A percentile compares a stretch with the other conserved stretches of the same genome.
Conservation (phyloP, 1,140 invertebrate species). For the Brachionus calyciflorus region DNA sequence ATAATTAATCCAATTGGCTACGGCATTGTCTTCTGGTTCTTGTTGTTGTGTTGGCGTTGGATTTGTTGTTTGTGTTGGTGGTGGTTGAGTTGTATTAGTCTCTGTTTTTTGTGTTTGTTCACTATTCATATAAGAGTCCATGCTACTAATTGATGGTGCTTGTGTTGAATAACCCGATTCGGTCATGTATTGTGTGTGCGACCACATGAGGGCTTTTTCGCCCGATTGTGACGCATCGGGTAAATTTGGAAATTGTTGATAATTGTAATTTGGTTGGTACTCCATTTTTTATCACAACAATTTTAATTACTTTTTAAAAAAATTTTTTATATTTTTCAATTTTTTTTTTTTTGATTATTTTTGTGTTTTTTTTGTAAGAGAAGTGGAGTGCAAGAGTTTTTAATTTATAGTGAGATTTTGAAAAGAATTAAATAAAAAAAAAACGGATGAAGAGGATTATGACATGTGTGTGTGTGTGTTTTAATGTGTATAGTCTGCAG, state of each 20-base stretch:
- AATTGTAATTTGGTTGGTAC: slow-evolving; percentile 23
- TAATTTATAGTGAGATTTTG: too few species aligned
- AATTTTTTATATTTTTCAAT: background rate
- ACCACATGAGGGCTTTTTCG: slow-evolving; percentile 46
- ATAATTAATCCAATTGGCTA: slow-evolving; percentile 97
- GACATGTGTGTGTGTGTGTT: slow-evolving; percentile 5
- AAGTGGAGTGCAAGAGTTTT: background rate
- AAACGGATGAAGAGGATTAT: slow-evolving; percentile 18
- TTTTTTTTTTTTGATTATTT: background rate
- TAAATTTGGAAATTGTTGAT: background rate
- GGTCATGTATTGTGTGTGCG: slow-evolving; percentile 43
- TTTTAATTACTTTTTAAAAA: background rate
- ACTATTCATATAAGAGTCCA: slow-evolving; percentile 12
- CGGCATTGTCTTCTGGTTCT: slow-evolving; percentile 73
- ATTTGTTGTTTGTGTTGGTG: background rate
- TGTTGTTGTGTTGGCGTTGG: background rate
- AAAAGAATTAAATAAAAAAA: too few species aligned
- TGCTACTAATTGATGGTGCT: slow-evolving; percentile 21
- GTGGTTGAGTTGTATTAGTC: background rate
- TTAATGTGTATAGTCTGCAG: background rate
- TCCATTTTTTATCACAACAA: slow-evolving; percentile 43
- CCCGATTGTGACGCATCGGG: slow-evolving; percentile 18
- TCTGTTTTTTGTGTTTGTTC: background rate
- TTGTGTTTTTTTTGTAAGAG: background rate
- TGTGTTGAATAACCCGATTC: slow-evolving; percentile 34